phyloP scores from a whole-genome alignment of 2,888 invertebrate genomes.

The Exephanes ischioxanthus region DNA sequence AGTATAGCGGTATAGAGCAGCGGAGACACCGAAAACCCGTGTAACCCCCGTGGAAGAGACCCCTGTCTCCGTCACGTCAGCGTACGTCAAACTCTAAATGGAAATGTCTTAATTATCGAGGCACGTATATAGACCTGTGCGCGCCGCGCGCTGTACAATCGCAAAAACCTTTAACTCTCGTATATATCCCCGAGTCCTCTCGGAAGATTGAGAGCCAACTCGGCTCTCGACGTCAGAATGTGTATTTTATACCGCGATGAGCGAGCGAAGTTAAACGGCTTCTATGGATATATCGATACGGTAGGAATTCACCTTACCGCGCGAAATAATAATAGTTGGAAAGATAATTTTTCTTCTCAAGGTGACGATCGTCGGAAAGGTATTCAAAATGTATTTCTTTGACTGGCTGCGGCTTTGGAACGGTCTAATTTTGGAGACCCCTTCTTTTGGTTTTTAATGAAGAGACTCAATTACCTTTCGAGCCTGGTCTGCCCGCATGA shows the following conservation, averaged over 20 bases:
- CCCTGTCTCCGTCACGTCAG: slow-evolving; percentile 74
- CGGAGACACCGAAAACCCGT: slow-evolving; percentile 54
- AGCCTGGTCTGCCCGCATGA: too few species aligned
- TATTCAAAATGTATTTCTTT: background rate
- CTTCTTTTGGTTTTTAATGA: too few species aligned
- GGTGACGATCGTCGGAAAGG: background rate
- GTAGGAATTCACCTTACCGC: slow-evolving; percentile 20
- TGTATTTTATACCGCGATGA: slow-evolving; percentile 15
- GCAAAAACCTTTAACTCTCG: slow-evolving; percentile 47
- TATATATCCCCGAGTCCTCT: slow-evolving; percentile 45
- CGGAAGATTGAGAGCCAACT: slow-evolving; percentile 17
- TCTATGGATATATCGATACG: slow-evolving; percentile 8
- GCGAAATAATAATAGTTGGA: background rate
- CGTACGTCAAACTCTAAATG: slow-evolving; percentile 80
- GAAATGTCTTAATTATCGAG: slow-evolving; percentile 83
- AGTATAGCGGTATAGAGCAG: slow-evolving; percentile 15
- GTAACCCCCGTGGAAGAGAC: slow-evolving; percentile 33
- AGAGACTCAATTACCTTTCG: too few species aligned
- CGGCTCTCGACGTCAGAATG: slow-evolving; percentile 16
- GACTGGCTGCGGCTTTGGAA: too few species aligned
- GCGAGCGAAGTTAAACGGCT: slow-evolving; percentile 4
- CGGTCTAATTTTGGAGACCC: too few species aligned
- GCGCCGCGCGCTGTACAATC: slow-evolving; percentile 33
- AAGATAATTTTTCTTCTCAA: background rate
- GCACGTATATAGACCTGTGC: slow-evolving; percentile 74